phyloP scores from a whole-genome alignment of 2,113 vertebrate species.

The Gymnogyps californianus region DNA sequence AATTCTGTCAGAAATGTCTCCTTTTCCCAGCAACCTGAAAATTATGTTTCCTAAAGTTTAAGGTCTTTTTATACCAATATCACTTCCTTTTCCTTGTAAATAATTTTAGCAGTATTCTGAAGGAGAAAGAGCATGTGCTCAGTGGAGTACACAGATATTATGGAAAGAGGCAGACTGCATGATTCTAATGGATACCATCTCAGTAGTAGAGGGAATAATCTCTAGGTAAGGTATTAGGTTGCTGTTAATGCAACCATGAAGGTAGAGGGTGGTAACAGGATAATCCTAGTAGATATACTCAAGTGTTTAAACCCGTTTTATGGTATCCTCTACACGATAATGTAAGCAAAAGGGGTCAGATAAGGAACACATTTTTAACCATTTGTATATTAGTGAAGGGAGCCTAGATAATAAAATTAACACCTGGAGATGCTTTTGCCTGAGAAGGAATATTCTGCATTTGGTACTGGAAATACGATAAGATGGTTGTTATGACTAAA shows the following conservation, averaged over 20 bases:
- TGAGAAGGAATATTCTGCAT: background rate
- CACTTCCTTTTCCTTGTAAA: background rate
- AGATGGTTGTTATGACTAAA: background rate
- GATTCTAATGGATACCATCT: background rate
- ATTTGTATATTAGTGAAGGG: background rate
- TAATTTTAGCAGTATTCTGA: background rate
- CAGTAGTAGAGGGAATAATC: background rate
- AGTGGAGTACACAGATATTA: background rate
- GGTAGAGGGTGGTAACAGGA: conserved; percentile 22
- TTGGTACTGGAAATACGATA: background rate
- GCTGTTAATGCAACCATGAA: conserved; percentile 28
- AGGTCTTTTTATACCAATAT: background rate
- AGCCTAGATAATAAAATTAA: background rate
- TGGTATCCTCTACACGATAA: background rate
- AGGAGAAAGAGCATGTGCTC: background rate
- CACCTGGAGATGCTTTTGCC: background rate
- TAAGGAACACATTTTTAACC: conserved; percentile 11
- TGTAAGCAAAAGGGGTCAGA: background rate
- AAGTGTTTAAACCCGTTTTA: conserved; percentile 46
- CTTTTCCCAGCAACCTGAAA: background rate
- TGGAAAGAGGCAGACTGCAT: background rate
- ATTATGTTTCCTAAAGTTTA: background rate
- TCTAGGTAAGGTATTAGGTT: conserved; percentile 22
- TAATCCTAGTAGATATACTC: conserved; percentile 23
- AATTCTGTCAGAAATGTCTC: background rate